phyloP scores from a whole-genome alignment of 2,113 vertebrate species.

The Aldabrachelys gigantea region DNA sequence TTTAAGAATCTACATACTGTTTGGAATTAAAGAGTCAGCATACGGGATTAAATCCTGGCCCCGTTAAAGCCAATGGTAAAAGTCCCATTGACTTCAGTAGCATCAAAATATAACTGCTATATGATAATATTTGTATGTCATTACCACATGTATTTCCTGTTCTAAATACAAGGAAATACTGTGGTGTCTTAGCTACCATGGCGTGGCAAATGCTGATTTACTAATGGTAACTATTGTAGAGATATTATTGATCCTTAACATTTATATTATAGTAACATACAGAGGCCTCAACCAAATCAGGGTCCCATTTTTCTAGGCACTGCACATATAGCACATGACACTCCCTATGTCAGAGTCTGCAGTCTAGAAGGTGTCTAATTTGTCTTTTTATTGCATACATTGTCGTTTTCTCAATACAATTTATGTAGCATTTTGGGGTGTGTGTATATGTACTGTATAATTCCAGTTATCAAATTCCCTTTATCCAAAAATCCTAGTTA shows the following conservation, averaged over 20 bases:
- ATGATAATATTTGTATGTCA: conserved; percentile 7
- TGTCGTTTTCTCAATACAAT: background rate
- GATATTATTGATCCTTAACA: background rate
- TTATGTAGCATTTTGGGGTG: conserved; percentile 27
- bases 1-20: background rate
- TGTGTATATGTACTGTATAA: background rate
- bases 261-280: background rate
- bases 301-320: background rate
- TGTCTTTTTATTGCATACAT: background rate
- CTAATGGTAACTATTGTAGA: background rate
- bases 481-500: background rate
- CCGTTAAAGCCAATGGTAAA: background rate
- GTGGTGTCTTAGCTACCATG: background rate
- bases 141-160: conserved; percentile 35
- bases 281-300: background rate
- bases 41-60: background rate
- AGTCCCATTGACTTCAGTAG: background rate
- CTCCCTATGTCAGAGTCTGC: background rate
- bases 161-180: conserved; percentile 8
- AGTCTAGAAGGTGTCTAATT: background rate
- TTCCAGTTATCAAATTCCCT: background rate
- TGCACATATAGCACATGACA: background rate
- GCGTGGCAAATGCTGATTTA: background rate
- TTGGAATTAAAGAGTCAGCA: background rate
- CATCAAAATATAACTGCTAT: background rate